Percentiles rank a stretch among this genome's conserved stretches.
These are phyloP conservation scores for Megamerina dolium DNA, from an alignment of 2,888 invertebrate genomes.

Conservation along the genomic window DNA sequence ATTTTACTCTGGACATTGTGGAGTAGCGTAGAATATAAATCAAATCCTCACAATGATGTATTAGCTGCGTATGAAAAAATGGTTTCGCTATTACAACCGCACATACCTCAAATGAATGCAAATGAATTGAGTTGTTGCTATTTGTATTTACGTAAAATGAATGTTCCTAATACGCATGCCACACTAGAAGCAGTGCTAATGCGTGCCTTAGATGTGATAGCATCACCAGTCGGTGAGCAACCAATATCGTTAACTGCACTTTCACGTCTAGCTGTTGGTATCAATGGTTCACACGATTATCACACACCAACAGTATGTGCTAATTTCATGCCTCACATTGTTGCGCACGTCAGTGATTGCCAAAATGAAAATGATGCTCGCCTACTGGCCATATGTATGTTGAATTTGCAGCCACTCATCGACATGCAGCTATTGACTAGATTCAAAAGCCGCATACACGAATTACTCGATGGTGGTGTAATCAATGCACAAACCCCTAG, in stretches of 20 bases:
- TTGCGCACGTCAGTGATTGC: slow-evolving; percentile 39
- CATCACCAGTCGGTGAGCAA: too few relatives aligned
- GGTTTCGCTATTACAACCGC: slow-evolving; percentile 36
- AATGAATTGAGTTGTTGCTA: slow-evolving; percentile 49
- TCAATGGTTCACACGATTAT: slow-evolving; percentile 45
- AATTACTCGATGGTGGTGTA: slow-evolving; percentile 37
- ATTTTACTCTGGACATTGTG: too few relatives aligned
- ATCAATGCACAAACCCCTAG: slow-evolving; percentile 31
- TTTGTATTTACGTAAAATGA: slow-evolving; percentile 51
- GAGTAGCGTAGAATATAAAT: too few relatives aligned
- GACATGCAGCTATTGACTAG: slow-evolving; percentile 38
- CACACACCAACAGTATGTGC: slow-evolving; percentile 45
- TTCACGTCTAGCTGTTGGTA: slow-evolving; percentile 48
- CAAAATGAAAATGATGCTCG: slow-evolving; percentile 45
- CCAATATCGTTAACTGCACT: slow-evolving; percentile 42
- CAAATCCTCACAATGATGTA: too few relatives aligned
- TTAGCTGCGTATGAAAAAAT: too few relatives aligned
- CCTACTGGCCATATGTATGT: slow-evolving; percentile 50
- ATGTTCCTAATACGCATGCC: slow-evolving; percentile 37
- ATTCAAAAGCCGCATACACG: slow-evolving; percentile 43
- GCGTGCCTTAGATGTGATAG: slow-evolving; percentile 31
- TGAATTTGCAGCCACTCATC: slow-evolving; percentile 47
- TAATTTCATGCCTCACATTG: slow-evolving; percentile 46
- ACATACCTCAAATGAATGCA: slow-evolving; percentile 38
- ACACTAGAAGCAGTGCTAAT: slow-evolving; percentile 43